Percentiles rank a stretch among this genome's conserved stretches.
These are phyloP conservation scores for Characodon lateralis DNA, from an alignment of 2,797 vertebrate genomes.

Conservation along the genomic window DNA sequence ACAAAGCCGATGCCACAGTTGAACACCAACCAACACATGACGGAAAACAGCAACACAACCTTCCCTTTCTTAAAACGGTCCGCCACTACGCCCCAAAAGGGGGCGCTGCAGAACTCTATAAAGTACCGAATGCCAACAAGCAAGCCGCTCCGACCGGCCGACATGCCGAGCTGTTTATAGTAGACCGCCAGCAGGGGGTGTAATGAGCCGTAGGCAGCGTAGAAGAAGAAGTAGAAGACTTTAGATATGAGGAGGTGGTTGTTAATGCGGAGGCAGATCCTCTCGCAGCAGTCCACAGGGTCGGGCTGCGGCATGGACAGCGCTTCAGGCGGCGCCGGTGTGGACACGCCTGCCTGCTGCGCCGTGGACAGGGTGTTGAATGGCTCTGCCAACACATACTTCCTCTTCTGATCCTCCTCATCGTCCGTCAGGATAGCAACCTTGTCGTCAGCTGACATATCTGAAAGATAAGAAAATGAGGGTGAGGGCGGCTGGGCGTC, in stretches of 20 bases:
- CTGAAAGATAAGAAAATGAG: constrained; percentile 58
- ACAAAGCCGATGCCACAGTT: constrained; percentile 95
- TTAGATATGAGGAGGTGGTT: constrained; percentile 93
- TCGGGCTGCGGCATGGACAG: constrained; percentile 49
- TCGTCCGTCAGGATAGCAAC: constrained; percentile 95
- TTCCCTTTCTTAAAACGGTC: constrained; percentile 96
- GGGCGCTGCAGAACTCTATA: constrained; percentile 98
- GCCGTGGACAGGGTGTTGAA: constrained; percentile 85
- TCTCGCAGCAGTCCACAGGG: constrained; percentile 87
- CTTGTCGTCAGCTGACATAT: constrained; percentile 92
- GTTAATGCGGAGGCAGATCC: constrained; percentile 88
- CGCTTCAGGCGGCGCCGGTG: constrained; percentile 45
- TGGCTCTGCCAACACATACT: constrained; percentile 87
- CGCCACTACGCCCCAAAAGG: constrained; percentile 97
- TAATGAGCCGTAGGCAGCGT: constrained; percentile 94
- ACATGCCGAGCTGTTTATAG: constrained; percentile 96
- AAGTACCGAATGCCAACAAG: constrained; percentile 97
- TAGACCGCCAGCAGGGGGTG: constrained; percentile 94
- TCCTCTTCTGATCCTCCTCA: constrained; percentile 94
- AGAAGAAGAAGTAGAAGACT: constrained; percentile 98
- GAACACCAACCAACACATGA: constrained; percentile 95
- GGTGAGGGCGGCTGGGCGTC: neutral
- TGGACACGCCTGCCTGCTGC: constrained; percentile 59
- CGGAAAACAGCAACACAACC: constrained; percentile 90
- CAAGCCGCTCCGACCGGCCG: constrained; percentile 90